Evolutionary conservation across 2,888 invertebrate species (phyloP).

Genomic region (Ophion obscuratus): DNA sequence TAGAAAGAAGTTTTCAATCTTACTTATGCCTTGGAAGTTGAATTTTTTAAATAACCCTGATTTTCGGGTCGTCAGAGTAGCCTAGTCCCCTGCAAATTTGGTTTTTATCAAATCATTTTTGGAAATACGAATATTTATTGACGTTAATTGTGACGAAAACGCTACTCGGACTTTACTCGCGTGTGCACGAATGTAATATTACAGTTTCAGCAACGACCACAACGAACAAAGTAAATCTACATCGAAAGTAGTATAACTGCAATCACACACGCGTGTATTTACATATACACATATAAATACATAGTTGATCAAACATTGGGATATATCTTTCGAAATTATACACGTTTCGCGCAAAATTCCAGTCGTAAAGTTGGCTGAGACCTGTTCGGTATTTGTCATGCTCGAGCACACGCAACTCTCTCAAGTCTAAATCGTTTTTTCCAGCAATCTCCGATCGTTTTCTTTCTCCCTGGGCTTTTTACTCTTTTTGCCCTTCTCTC

Average conservation of each 20-base stretch:
- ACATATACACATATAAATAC: neutral
- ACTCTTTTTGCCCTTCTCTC: too few relatives aligned
- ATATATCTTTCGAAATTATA: slow-evolving; percentile 42
- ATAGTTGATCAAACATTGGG: slow-evolving; percentile 4
- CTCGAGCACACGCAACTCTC: slow-evolving; percentile 41
- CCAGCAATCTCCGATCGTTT: neutral
- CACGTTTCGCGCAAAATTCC: slow-evolving; percentile 28
- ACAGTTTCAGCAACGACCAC: neutral
- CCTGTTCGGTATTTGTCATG: slow-evolving; percentile 59
- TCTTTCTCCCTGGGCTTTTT: neutral
- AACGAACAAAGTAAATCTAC: too few relatives aligned
- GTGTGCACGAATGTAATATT: slow-evolving; percentile 28
- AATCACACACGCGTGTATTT: neutral
- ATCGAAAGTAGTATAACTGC: slow-evolving; percentile 1
- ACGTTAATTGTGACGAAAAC: too few relatives aligned
- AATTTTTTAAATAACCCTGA: too few relatives aligned
- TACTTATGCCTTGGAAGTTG: too few relatives aligned
- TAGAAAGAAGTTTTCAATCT: too few relatives aligned
- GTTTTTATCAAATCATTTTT: too few relatives aligned
- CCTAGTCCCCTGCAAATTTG: too few relatives aligned
- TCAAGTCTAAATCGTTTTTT: slow-evolving; percentile 19
- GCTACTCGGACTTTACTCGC: too few relatives aligned
- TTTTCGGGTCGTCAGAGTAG: too few relatives aligned
- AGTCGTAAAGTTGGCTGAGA: slow-evolving; percentile 53
- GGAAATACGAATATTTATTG: too few relatives aligned